phyloP scores from a whole-genome alignment of 2,888 invertebrate species.

The Cheilosia impressa region DNA sequence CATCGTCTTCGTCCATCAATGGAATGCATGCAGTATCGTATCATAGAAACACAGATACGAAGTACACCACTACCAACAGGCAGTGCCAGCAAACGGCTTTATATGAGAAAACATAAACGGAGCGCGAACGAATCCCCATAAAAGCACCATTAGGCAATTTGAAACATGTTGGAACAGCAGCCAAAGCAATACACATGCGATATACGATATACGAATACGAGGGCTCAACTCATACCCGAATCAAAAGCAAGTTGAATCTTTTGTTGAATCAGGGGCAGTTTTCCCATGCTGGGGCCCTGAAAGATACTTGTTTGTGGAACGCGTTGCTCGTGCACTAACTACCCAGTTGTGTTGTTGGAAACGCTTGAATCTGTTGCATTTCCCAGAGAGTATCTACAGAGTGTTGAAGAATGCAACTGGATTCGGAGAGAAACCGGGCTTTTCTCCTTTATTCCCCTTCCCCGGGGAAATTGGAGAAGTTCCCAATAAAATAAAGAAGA shows the following conservation, averaged over 20 bases:
- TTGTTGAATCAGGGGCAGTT: conserved; percentile 24
- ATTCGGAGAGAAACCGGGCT: conserved; percentile 30
- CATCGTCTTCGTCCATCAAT: conserved; percentile 71
- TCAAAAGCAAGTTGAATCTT: conserved; percentile 2
- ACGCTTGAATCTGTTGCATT: conserved; percentile 70
- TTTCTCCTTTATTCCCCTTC: no score
- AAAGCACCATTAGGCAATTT: conserved; percentile 56
- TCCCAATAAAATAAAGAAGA: no score
- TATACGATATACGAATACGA: background rate
- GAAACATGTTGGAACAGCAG: conserved; percentile 57
- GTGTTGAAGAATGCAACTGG: conserved; percentile 2
- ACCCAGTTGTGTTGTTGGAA: conserved; percentile 1
- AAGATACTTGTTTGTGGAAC: conserved; percentile 61
- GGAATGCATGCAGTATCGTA: conserved; percentile 66
- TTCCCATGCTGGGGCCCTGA: conserved; percentile 30
- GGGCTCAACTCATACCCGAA: background rate
- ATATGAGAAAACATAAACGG: conserved; percentile 58
- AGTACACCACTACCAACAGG: conserved; percentile 31
- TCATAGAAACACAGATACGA: conserved; percentile 58
- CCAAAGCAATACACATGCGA: conserved; percentile 8
- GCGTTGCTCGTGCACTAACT: conserved; percentile 10
- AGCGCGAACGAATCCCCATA: conserved; percentile 45
- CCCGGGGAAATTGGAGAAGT: no score
- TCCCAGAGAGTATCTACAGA: background rate
- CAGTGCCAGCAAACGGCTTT: conserved; percentile 9